phyloP scores from a whole-genome alignment of 2,797 vertebrate genomes.

The Astyanax mexicanus region DNA sequence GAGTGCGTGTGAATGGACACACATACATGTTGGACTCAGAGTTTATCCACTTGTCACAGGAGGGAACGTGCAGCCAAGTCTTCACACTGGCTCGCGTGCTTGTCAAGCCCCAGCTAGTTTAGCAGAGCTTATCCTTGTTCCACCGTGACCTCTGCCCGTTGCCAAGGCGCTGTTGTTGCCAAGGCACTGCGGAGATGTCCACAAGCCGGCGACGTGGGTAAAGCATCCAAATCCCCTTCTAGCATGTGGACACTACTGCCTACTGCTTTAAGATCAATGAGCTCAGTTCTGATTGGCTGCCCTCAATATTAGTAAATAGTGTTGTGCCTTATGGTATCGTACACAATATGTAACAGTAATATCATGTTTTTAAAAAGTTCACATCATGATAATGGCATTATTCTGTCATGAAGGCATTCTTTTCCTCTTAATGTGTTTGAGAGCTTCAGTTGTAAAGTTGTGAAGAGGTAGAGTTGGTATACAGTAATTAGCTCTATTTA shows the following conservation, averaged over 20 bases:
- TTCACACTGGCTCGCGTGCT: background rate
- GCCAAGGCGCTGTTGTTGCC: constrained; percentile 45
- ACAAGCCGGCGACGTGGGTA: constrained; percentile 15
- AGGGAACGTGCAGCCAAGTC: background rate
- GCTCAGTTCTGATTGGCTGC: too few species aligned
- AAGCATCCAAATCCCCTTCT: background rate
- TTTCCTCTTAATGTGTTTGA: too few species aligned
- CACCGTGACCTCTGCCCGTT: constrained; percentile 45
- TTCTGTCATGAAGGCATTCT: too few species aligned
- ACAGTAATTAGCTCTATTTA: too few species aligned
- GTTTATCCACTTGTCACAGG: background rate
- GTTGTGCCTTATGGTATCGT: too few species aligned
- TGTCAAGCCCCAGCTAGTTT: constrained; percentile 26
- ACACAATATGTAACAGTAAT: too few species aligned
- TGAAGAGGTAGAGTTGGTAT: too few species aligned
- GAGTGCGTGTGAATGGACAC: background rate
- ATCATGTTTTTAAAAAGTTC: too few species aligned
- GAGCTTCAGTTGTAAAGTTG: too few species aligned
- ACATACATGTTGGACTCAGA: constrained; percentile 3
- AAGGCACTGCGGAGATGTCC: constrained; percentile 40
- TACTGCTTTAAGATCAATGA: too few species aligned
- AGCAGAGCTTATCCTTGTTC: constrained; percentile 36
- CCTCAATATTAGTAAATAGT: too few species aligned
- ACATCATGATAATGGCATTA: too few species aligned
- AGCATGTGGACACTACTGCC: background rate